A percentile compares a stretch with the other conserved stretches of the same genome.
Conservation (phyloP, 1,140 invertebrate species). For the Ladona fulva region DNA sequence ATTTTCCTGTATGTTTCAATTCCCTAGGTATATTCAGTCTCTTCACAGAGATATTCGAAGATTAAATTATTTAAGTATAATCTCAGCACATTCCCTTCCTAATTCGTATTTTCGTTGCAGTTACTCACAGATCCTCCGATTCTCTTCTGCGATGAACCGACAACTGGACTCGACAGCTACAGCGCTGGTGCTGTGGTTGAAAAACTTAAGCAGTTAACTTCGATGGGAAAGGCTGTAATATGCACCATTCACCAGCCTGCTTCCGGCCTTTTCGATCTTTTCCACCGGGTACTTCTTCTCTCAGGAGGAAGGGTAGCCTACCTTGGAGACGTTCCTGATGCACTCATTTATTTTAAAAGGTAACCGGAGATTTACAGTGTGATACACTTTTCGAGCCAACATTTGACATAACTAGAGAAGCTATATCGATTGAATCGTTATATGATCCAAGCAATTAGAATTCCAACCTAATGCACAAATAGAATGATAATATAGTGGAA, state of each 20-base stretch:
- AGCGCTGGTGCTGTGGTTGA: slow-evolving; percentile 63
- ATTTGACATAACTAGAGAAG: too few species aligned
- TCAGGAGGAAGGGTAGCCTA: slow-evolving; percentile 69
- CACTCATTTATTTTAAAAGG: slow-evolving; percentile 21
- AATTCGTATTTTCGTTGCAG: slow-evolving; percentile 31
- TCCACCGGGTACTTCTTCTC: slow-evolving; percentile 67
- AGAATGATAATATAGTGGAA: too few species aligned
- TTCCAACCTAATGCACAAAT: too few species aligned
- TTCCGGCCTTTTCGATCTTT: slow-evolving; percentile 71
- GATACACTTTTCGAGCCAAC: too few species aligned
- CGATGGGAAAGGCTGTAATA: slow-evolving; percentile 62
- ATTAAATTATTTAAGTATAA: too few species aligned
- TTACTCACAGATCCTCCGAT: slow-evolving; percentile 65
- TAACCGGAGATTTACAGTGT: slow-evolving; percentile 13
- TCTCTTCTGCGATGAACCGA: slow-evolving; percentile 75
- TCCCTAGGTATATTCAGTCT: too few species aligned
- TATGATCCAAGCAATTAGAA: too few species aligned
- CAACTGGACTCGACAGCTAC: slow-evolving; percentile 73
- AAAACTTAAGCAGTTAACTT: slow-evolving; percentile 53
- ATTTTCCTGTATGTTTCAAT: too few species aligned
- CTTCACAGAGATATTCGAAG: too few species aligned
- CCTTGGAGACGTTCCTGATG: slow-evolving; percentile 46
- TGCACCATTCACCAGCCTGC: slow-evolving; percentile 83
- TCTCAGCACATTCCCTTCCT: too few species aligned
- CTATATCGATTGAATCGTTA: too few species aligned